Percentiles rank a stretch among this genome's conserved stretches.
phyloP scores from a whole-genome alignment of 2,888 invertebrate species.

The Laothoe populi region DNA sequence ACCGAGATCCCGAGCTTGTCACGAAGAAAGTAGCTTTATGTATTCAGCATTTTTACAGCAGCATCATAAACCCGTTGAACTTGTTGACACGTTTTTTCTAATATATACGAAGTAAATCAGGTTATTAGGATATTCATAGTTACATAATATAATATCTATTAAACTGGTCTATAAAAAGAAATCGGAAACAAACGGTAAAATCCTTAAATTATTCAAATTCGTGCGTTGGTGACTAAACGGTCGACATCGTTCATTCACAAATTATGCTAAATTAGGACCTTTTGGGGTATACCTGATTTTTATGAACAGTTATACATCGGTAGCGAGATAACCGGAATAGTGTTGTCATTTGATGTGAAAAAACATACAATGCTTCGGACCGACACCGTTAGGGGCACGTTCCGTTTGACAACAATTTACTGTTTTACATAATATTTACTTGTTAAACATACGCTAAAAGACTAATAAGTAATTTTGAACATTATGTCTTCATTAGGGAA shows the following conservation, averaged over 20 bases:
- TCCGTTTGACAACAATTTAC: conserved; percentile 39
- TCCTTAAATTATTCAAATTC: conserved; percentile 31
- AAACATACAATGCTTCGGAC: conserved; percentile 42
- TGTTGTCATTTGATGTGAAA: conserved; percentile 47
- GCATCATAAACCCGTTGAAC: background rate
- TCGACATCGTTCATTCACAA: conserved; percentile 33
- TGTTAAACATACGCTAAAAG: conserved; percentile 37
- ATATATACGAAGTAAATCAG: conserved; percentile 9
- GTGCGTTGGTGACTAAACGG: conserved; percentile 34
- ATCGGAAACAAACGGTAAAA: conserved; percentile 38
- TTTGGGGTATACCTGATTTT: conserved; percentile 41
- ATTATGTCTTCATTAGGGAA: background rate
- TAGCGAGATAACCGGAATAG: conserved; percentile 52
- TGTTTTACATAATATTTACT: conserved; percentile 50
- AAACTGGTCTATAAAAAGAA: conserved; percentile 27
- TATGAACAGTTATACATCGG: conserved; percentile 47
- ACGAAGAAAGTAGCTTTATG: conserved; percentile 12
- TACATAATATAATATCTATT: background rate
- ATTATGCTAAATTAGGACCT: conserved; percentile 45
- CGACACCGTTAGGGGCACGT: conserved; percentile 60
- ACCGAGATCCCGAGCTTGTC: conserved; percentile 3
- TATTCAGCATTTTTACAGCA: conserved; percentile 16
- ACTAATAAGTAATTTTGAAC: conserved; percentile 29
- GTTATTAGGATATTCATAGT: background rate
- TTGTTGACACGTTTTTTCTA: conserved; percentile 1